Conservation (phyloP, 2,888 invertebrate genomes). For the Eupithecia vulgata region DNA sequence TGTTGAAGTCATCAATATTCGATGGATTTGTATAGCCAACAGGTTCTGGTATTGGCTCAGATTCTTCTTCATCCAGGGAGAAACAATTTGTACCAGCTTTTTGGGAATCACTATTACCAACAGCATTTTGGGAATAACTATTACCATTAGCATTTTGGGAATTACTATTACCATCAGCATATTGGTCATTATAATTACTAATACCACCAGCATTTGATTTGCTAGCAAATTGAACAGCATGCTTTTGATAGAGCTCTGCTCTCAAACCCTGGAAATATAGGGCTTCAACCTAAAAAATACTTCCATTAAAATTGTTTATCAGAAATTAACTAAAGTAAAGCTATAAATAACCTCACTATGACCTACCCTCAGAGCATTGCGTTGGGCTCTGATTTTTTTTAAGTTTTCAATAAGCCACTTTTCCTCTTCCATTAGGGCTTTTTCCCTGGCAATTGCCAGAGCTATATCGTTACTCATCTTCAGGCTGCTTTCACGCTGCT, state of each 20-base stretch:
- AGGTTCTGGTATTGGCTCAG: slow-evolving; percentile 9
- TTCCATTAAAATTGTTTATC: background rate
- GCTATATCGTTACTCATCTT: background rate
- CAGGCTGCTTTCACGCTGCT: background rate
- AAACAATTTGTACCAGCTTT: background rate
- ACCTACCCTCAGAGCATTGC: slow-evolving; percentile 29
- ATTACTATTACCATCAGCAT: background rate
- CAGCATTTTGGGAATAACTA: background rate
- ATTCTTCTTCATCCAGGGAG: background rate
- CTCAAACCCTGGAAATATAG: slow-evolving; percentile 24
- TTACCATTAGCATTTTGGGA: background rate
- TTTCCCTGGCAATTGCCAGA: slow-evolving; percentile 22
- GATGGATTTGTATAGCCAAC: background rate
- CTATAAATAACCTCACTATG: background rate
- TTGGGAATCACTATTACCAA: background rate
- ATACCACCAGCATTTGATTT: background rate
- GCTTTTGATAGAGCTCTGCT: slow-evolving; percentile 14
- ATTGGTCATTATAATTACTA: background rate
- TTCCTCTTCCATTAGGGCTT: slow-evolving; percentile 24
- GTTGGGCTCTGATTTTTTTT: slow-evolving; percentile 18
- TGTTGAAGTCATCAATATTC: background rate
- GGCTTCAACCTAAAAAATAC: slow-evolving; percentile 23
- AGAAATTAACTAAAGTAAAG: background rate
- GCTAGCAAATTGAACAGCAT: slow-evolving; percentile 21
- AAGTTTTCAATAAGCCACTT: slow-evolving; percentile 27